Evolutionary conservation across 2,797 vertebrate genomes (phyloP).

Genomic region (Pseudochirops corinnae): DNA sequence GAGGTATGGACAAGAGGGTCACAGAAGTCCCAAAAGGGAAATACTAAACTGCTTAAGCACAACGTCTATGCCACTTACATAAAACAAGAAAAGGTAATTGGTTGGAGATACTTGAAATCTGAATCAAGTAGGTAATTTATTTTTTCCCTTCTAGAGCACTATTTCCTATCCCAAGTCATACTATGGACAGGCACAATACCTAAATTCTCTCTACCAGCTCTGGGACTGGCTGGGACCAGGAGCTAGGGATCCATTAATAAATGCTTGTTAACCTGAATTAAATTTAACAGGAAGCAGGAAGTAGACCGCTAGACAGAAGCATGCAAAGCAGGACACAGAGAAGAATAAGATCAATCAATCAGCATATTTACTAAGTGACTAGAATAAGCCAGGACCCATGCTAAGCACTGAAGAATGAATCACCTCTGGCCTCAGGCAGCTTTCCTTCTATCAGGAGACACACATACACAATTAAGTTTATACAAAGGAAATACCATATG

Average conservation of each 20-base stretch:
- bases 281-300: neutral
- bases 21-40: neutral
- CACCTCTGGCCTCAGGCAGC: neutral
- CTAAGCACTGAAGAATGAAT: neutral
- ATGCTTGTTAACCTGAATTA: neutral
- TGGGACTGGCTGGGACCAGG: neutral
- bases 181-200: neutral
- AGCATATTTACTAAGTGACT: neutral
- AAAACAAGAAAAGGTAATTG: neutral
- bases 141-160: neutral
- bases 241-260: neutral
- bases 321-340: neutral
- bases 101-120: neutral
- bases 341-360: neutral
- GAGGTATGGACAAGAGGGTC: neutral
- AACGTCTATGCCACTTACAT: neutral
- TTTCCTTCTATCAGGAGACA: neutral
- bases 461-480: neutral
- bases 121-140: neutral
- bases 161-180: neutral
- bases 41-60: neutral
- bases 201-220: neutral
- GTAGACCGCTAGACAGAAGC: neutral
- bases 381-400: too few relatives aligned
- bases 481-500: neutral